A percentile compares a stretch with the other conserved stretches of the same genome.
phyloP scores from a whole-genome alignment of 37 sponge, comb jelly and placozoan genomes.

The Agelas oroides region DNA sequence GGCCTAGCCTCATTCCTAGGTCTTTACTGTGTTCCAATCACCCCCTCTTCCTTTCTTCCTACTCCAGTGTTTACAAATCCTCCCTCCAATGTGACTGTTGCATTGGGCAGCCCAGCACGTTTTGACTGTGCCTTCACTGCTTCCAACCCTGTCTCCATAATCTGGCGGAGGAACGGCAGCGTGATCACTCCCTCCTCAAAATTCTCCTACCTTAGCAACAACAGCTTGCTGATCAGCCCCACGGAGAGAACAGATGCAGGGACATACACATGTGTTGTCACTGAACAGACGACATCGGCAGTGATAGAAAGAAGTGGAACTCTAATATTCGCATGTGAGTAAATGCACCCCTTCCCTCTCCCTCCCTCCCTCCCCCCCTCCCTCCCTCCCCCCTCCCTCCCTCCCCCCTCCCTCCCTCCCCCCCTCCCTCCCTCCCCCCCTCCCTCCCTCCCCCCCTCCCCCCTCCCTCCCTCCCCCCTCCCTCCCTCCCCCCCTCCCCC shows the following conservation, averaged over 20 bases:
- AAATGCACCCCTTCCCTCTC: not conserved
- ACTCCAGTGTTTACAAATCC: conserved; percentile 26
- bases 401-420: too few species aligned
- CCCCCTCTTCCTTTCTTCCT: not conserved
- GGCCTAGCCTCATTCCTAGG: too few species aligned
- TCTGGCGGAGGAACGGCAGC: conserved; percentile 42
- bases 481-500: too few species aligned
- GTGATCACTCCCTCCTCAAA: conserved; percentile 27
- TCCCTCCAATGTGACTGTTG: conserved; percentile 51
- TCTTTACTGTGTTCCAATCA: too few species aligned
- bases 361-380: not conserved
- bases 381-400: not conserved
- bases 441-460: too few species aligned
- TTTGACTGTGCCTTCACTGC: conserved; percentile 61
- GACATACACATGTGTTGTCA: conserved; percentile 57
- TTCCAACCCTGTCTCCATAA: conserved; percentile 36
- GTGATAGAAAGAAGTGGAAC: conserved; percentile 23
- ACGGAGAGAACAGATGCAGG: conserved; percentile 51
- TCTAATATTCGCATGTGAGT: conserved; percentile 75
- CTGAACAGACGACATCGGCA: conserved; percentile 15
- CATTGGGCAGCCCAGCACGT: conserved; percentile 40
- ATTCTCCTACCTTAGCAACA: conserved; percentile 31
- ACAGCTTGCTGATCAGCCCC: conserved; percentile 44
- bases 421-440: too few species aligned
- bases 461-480: too few species aligned